Base-by-base conservation (phyloP, 2,113 vertebrate species). In the Spizaetus ornatus region DNA sequence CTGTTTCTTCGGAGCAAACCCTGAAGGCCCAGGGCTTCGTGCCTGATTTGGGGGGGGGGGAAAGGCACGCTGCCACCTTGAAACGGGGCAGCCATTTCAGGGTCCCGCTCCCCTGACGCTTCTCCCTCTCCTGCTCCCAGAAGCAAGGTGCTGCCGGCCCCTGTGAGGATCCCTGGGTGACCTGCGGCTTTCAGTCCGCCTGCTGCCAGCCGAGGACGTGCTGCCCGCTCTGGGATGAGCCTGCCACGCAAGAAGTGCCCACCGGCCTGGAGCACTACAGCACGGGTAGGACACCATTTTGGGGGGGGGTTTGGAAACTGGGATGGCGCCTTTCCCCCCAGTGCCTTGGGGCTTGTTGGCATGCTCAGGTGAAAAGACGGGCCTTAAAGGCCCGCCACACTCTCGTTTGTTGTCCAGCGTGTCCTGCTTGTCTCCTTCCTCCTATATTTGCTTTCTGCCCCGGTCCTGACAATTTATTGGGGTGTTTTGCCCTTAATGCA, bases 181-280 rank as follows among this genome's bases (percentile, higher is more conserved):
- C 98, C 16, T 99, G 96, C 2, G 98, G 98, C 81, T 98, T 98
- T 81, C 99, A 99, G 96, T 97, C 80, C 71, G 95, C 77, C 98
- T 99, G 97, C 97, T 99, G 98, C 95, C 99, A 97, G 11, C 98
- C 98, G 21, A 98, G 99, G 97, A 93, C 96, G 0, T 96, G 98
- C 91, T 99, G 98, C 83, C 97, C 98, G 3, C 92, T 97, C 29
- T 98, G 98, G 98, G 99, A 99, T 3, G 99, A 99, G 61, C 97
- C 98, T 6, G 97, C 99, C 66, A 98, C 98, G 34, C 99, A 99
- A 97, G 99, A 99, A 97, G 99, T 99, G 22, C 99, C 99, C 58
- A 99, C 99, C 0, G 99, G 99, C 52, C 98, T 98, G 8, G 99
- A 99, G 84, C 96, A 98, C 94, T 98, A 93, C 42, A 92, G 97